phyloP scores from a whole-genome alignment of 2,113 vertebrate genomes.

The Oostethus manadensis region DNA sequence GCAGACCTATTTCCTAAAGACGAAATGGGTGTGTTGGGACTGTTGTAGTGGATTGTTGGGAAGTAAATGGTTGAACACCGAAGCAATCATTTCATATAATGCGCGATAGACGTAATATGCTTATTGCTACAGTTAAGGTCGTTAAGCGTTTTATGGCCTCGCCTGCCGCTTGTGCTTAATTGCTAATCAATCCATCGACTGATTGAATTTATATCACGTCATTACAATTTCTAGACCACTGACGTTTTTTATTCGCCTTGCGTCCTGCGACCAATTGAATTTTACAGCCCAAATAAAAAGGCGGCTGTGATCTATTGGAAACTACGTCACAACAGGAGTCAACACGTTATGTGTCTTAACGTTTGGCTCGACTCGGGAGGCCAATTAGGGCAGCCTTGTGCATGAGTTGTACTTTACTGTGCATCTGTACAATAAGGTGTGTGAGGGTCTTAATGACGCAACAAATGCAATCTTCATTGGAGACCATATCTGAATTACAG shows the following conservation, averaged over 20 bases:
- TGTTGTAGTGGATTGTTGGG: not conserved
- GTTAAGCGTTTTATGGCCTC: not conserved
- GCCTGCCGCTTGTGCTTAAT: not conserved
- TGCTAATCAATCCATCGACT: slow-evolving; percentile 7
- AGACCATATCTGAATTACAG: slow-evolving; percentile 2
- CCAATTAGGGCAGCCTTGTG: slow-evolving; percentile 1
- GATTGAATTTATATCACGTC: slow-evolving; percentile 4
- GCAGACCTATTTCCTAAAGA: slow-evolving; percentile 14
- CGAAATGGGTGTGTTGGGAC: too few relatives aligned
- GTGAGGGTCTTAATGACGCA: not conserved
- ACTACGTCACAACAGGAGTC: slow-evolving; percentile 5
- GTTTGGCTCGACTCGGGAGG: slow-evolving; percentile 1
- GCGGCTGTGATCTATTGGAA: not conserved
- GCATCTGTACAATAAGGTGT: slow-evolving; percentile 1
- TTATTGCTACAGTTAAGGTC: slow-evolving; percentile 1
- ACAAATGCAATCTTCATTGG: slow-evolving; percentile 6
- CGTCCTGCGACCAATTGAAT: not conserved
- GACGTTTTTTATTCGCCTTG: not conserved
- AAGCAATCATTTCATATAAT: not conserved
- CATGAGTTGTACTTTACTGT: slow-evolving; percentile 2
- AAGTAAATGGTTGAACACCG: not conserved
- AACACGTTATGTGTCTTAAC: not conserved
- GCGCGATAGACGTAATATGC: not conserved
- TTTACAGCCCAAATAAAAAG: slow-evolving; percentile 1
- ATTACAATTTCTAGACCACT: not conserved